Percentiles rank a stretch among this genome's conserved stretches.
These are phyloP conservation scores for Dermolepida albohirtum DNA, from an alignment of 2,888 invertebrate genomes.

Conservation along the genomic window DNA sequence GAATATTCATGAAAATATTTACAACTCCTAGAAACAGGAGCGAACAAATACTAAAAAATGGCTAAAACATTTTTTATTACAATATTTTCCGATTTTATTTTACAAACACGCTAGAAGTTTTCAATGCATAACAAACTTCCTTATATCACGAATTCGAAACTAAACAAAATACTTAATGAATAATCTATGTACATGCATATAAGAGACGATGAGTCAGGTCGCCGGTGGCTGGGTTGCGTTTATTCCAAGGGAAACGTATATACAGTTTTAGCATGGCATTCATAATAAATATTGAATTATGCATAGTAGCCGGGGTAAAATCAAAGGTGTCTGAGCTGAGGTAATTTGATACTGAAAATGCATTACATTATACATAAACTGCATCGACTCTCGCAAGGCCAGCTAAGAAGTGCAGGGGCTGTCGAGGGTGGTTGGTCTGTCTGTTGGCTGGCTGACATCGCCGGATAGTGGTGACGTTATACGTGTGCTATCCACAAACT, in stretches of 20 bases:
- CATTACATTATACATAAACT: conserved; percentile 53
- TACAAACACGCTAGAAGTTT: too few species aligned
- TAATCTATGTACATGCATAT: conserved; percentile 8
- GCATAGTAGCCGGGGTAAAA: conserved; percentile 39
- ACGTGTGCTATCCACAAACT: conserved; percentile 18
- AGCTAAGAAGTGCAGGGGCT: conserved; percentile 36
- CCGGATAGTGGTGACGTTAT: background rate
- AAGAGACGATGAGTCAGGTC: background rate
- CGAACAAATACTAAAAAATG: too few species aligned
- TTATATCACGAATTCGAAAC: too few species aligned
- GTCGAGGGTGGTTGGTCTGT: conserved; percentile 12
- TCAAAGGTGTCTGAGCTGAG: conserved; percentile 47
- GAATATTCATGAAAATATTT: too few species aligned
- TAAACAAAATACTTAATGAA: too few species aligned
- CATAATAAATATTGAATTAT: conserved; percentile 48
- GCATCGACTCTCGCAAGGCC: conserved; percentile 44
- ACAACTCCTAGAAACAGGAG: too few species aligned
- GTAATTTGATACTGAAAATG: conserved; percentile 52
- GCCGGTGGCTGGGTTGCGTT: background rate
- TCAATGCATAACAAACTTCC: too few species aligned
- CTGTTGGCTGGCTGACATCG: conserved; percentile 11
- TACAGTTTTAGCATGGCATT: conserved; percentile 39
- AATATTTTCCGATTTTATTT: too few species aligned
- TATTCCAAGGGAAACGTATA: conserved; percentile 3
- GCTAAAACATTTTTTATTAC: too few species aligned